A percentile compares a stretch with the other conserved stretches of the same genome.
These are phyloP conservation scores for Brachycybe producta DNA, from an alignment of 2,888 invertebrate species.

Conservation along the genomic window DNA sequence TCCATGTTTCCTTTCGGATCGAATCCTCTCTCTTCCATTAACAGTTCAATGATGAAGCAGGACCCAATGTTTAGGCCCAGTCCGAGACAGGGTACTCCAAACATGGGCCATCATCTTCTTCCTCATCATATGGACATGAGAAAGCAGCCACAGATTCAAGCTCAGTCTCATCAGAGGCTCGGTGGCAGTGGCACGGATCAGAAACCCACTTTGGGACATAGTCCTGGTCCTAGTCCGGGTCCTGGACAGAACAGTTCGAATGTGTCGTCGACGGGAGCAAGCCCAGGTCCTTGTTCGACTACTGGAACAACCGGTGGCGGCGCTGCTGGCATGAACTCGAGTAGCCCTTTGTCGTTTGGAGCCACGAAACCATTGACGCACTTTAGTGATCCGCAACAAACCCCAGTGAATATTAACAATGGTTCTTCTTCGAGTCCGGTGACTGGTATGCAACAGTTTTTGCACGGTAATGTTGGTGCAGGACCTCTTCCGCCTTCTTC, in stretches of 20 bases:
- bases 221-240: constrained; percentile 3
- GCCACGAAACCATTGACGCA: constrained; percentile 32
- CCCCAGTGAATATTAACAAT: constrained; percentile 1
- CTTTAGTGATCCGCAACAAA: constrained; percentile 27
- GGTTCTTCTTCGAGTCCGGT: no score
- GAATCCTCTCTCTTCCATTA: constrained; percentile 4
- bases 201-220: constrained; percentile 16
- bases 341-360: constrained; percentile 24
- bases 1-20: constrained; percentile 17
- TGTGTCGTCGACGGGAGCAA: not conserved
- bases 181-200: constrained; percentile 15
- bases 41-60: constrained; percentile 9
- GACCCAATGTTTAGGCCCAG: constrained; percentile 11
- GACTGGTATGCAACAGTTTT: no score
- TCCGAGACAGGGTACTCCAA: no score
- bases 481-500: no score
- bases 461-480: no score
- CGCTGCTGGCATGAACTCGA: constrained; percentile 2
- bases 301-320: not conserved
- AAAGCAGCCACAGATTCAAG: constrained; percentile 17
- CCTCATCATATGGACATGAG: constrained; percentile 15
- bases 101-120: constrained; percentile 6
- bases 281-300: not conserved
- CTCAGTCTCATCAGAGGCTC: constrained; percentile 20
- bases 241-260: constrained; percentile 7